Percentiles rank a stretch among this genome's conserved stretches.
phyloP scores from a whole-genome alignment of 2,113 vertebrate genomes.

The Myiopsitta monachus region DNA sequence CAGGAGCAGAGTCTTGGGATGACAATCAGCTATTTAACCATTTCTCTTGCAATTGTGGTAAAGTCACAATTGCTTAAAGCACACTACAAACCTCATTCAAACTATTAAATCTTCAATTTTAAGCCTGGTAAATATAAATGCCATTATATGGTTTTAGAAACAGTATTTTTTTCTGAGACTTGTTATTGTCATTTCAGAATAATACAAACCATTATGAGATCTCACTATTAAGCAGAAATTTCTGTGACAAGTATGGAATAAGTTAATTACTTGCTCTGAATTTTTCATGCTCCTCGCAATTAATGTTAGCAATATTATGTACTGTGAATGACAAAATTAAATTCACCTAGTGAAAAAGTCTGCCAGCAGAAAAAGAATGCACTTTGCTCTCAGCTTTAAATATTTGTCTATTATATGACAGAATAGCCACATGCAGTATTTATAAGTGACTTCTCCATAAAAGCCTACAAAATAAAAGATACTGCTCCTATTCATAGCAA shows the following conservation, averaged over 20 bases:
- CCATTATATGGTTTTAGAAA: neutral
- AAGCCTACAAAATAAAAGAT: slow-evolving; percentile 26
- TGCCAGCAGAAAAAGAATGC: neutral
- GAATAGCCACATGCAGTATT: neutral
- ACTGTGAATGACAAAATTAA: neutral
- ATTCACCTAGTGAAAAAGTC: neutral
- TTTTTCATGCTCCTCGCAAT: neutral
- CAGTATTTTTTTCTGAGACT: neutral
- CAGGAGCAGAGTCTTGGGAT: neutral
- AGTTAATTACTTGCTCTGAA: neutral
- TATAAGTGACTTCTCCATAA: neutral
- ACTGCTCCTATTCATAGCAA: neutral
- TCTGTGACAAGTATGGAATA: neutral
- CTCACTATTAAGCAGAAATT: neutral
- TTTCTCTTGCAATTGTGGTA: neutral
- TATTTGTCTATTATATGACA: neutral
- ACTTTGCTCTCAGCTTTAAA: neutral
- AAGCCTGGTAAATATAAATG: neutral
- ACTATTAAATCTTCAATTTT: neutral
- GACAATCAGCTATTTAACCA: neutral
- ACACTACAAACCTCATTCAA: neutral
- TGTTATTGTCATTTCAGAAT: neutral
- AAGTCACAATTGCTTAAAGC: neutral
- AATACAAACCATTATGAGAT: neutral
- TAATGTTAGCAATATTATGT: neutral